phyloP scores from a whole-genome alignment of 1,140 invertebrate species.

The Drosophila erecta region DNA sequence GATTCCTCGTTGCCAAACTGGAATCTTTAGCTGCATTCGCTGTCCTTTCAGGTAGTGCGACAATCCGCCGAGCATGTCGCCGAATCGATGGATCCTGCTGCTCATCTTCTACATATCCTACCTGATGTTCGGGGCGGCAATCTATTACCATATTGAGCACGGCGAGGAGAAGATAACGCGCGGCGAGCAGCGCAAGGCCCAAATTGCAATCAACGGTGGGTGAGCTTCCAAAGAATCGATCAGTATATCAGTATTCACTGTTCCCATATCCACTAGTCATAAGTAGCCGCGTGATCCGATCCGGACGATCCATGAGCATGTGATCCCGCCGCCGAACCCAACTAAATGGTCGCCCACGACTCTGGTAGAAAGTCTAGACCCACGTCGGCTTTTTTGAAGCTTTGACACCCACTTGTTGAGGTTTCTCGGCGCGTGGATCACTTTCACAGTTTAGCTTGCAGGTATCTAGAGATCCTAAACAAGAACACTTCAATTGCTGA shows the following conservation, averaged over 20 bases:
- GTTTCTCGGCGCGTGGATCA: not conserved
- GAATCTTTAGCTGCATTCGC: slow-evolving; percentile 5
- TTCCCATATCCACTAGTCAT: slow-evolving; percentile 1
- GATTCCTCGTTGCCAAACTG: not conserved
- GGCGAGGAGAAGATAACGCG: slow-evolving; percentile 87
- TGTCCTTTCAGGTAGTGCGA: slow-evolving; percentile 58
- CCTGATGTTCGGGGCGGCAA: slow-evolving; percentile 90
- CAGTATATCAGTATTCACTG: not conserved
- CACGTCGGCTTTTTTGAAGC: slow-evolving; percentile 8
- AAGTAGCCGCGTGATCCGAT: slow-evolving; percentile 28
- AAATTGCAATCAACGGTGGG: slow-evolving; percentile 90
- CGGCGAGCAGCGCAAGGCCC: slow-evolving; percentile 86
- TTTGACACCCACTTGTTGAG: slow-evolving; percentile 22
- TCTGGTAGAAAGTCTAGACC: slow-evolving; percentile 22
- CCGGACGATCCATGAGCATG: slow-evolving; percentile 23
- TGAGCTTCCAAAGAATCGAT: slow-evolving; percentile 44
- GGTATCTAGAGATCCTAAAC: not conserved
- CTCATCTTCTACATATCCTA: slow-evolving; percentile 91
- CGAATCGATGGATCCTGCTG: slow-evolving; percentile 91
- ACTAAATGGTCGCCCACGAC: slow-evolving; percentile 67
- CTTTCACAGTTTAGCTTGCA: not conserved
- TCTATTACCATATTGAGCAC: slow-evolving; percentile 92
- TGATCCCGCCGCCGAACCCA: slow-evolving; percentile 38
- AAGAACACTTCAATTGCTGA: not conserved
- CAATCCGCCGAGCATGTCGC: slow-evolving; percentile 87